Percentiles rank a stretch among this genome's conserved stretches.
Evolutionary conservation across 2,797 vertebrate genomes (phyloP).

Genomic region (Melanotaenia pygmaea): DNA sequence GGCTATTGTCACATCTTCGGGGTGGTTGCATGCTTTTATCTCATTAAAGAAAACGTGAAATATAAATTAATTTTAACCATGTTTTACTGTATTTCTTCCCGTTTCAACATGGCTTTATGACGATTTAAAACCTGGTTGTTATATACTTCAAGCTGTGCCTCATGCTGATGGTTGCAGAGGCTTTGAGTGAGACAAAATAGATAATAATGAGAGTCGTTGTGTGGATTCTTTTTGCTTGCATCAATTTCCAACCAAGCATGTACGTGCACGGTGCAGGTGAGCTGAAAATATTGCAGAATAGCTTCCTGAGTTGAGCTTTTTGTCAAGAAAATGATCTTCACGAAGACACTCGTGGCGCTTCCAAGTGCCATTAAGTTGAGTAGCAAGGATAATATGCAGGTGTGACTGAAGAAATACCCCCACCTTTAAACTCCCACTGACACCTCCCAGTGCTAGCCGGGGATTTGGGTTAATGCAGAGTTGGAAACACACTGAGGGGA

Average conservation of each 20-base stretch:
- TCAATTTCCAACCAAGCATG: slow-evolving; percentile 37
- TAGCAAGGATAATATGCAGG: slow-evolving; percentile 66
- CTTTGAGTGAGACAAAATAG: slow-evolving; percentile 49
- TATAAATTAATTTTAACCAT: not conserved
- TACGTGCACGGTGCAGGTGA: slow-evolving; percentile 43
- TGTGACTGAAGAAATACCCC: slow-evolving; percentile 68
- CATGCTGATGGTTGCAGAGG: slow-evolving; percentile 28
- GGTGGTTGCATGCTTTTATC: slow-evolving; percentile 45
- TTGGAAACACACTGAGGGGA: slow-evolving; percentile 71
- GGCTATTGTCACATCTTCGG: slow-evolving; percentile 32
- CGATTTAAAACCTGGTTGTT: slow-evolving; percentile 24
- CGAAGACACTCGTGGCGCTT: slow-evolving; percentile 51
- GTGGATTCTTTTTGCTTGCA: slow-evolving; percentile 32
- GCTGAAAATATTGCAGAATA: slow-evolving; percentile 53
- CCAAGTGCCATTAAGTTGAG: slow-evolving; percentile 68
- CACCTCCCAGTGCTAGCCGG: slow-evolving; percentile 55
- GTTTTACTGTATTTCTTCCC: slow-evolving; percentile 1
- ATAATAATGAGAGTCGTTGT: slow-evolving; percentile 56
- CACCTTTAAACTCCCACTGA: slow-evolving; percentile 51
- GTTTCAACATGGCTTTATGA: slow-evolving; percentile 14
- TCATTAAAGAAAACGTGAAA: slow-evolving; percentile 23
- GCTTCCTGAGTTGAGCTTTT: slow-evolving; percentile 64
- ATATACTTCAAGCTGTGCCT: slow-evolving; percentile 41
- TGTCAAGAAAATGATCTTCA: slow-evolving; percentile 68
- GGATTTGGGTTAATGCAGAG: slow-evolving; percentile 78